Evolutionary conservation across 2,888 invertebrate species (phyloP), one percentile per base, ranked within the genome.

Genomic region (Pimpla rufipes): DNA sequence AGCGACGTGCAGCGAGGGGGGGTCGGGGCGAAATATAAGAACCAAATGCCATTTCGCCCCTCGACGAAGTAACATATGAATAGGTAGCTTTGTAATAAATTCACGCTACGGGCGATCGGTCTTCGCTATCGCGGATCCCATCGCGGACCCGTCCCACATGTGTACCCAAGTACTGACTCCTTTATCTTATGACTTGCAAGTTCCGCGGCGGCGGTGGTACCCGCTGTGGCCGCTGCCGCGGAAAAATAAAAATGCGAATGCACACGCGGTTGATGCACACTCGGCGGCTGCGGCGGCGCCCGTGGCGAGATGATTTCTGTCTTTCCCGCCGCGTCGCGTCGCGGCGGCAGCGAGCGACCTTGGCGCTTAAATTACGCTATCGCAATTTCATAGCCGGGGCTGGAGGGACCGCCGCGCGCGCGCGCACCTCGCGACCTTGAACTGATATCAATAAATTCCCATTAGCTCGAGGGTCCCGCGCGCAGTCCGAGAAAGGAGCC

Each of bases 51-150:
- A 68, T 66, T 67, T 66, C 45, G 62, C 40, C 11, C 29, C 64
- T 29, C 57, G 35, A 59, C 42, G 68, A 83, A 85, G 83, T 81
- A 79, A 81, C 70, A 82, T 85, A 85, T 87, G 85, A 86, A 85
- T 81, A 81, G 81, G 83, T 82, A 83, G 82, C 80, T 84, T 86
- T 82, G 82, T 82, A 87, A 87, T 87, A 86, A 86, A 87, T 87
- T 83, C 77, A 86, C 76, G 80, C 76, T 81, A 83, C 83, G 79
- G 83, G 87, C 85, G 82, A 82, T 86, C 81, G 85, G 70, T 85
- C 85, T 81, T 82, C 67, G 73, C 59, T 85, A 83, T 86, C 86
- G 50, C 64, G 52, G 67, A 71, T 79, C 76, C 76, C 70, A 80
- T 79, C 78, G 74, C 75, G 70, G 47, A n/a, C n/a, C n/a, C 82